Percentiles rank a stretch among this genome's conserved stretches.
phyloP scores from a whole-genome alignment of 2,113 vertebrate genomes.

The Lipotes vexillifer region DNA sequence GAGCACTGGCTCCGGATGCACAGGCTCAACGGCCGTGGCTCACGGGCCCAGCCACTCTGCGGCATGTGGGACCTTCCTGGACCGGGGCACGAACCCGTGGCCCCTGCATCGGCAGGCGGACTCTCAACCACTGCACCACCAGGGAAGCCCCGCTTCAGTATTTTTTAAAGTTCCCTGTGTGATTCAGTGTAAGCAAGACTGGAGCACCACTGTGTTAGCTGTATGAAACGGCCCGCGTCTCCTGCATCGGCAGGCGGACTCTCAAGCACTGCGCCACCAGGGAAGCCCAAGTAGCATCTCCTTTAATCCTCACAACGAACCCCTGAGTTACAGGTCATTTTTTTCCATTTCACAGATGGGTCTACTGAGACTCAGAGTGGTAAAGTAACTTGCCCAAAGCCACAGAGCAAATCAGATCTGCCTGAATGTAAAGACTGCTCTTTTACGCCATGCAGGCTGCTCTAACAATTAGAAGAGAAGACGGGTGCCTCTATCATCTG shows the following conservation, averaged over 20 bases:
- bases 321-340: background rate
- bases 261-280: too few species aligned
- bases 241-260: too few species aligned
- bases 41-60: too few species aligned
- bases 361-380: background rate
- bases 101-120: too few species aligned
- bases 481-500: background rate
- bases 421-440: background rate
- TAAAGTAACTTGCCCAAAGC: background rate
- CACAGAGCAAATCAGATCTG: background rate
- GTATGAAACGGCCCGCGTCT: background rate
- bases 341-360: background rate
- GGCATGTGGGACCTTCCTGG: too few species aligned
- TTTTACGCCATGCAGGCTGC: background rate
- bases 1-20: too few species aligned
- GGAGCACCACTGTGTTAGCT: background rate
- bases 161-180: background rate
- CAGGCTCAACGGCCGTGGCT: too few species aligned
- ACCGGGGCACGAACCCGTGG: too few species aligned
- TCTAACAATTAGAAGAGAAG: background rate
- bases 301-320: background rate
- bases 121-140: too few species aligned
- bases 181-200: background rate
- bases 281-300: too few species aligned
- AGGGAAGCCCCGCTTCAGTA: too few species aligned